A percentile compares a stretch with the other conserved stretches of the same genome.
These are phyloP conservation scores for Leptinotarsa haldemani DNA, from an alignment of 2,888 invertebrate species.

Conservation along the genomic window DNA sequence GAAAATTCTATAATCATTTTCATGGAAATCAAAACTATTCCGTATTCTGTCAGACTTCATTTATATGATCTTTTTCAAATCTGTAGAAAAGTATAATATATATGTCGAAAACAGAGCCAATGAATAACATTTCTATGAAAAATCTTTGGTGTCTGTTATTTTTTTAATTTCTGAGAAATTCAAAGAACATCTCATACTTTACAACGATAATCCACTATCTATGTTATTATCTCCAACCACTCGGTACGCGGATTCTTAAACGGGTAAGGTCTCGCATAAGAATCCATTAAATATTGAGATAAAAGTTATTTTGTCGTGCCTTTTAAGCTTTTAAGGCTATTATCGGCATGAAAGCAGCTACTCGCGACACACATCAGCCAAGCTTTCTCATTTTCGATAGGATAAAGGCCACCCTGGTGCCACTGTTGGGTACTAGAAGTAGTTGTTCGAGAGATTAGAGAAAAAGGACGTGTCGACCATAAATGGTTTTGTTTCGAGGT, in stretches of 20 bases:
- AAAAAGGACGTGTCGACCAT: too few relatives aligned
- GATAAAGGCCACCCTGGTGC: neutral
- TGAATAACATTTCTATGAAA: too few relatives aligned
- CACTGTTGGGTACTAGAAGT: neutral
- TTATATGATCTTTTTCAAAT: too few relatives aligned
- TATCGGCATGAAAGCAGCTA: conserved; percentile 6
- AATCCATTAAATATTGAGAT: conserved; percentile 27
- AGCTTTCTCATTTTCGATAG: conserved; percentile 18
- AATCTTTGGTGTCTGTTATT: too few relatives aligned
- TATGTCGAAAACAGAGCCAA: too few relatives aligned
- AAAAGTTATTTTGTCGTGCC: conserved; percentile 21
- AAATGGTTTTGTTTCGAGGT: too few relatives aligned
- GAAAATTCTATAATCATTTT: too few relatives aligned
- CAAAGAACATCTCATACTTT: neutral
- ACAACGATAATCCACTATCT: neutral
- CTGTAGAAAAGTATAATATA: too few relatives aligned
- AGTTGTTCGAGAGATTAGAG: too few relatives aligned
- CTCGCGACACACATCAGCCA: conserved; percentile 9
- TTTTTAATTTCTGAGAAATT: neutral
- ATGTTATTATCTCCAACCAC: neutral
- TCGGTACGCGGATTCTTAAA: neutral
- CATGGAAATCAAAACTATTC: too few relatives aligned
- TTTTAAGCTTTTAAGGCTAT: conserved; percentile 21
- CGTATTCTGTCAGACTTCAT: too few relatives aligned
- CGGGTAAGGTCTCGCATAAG: conserved; percentile 10